Conservation (phyloP, 1,140 invertebrate species). For the Drosophila littoralis region DNA sequence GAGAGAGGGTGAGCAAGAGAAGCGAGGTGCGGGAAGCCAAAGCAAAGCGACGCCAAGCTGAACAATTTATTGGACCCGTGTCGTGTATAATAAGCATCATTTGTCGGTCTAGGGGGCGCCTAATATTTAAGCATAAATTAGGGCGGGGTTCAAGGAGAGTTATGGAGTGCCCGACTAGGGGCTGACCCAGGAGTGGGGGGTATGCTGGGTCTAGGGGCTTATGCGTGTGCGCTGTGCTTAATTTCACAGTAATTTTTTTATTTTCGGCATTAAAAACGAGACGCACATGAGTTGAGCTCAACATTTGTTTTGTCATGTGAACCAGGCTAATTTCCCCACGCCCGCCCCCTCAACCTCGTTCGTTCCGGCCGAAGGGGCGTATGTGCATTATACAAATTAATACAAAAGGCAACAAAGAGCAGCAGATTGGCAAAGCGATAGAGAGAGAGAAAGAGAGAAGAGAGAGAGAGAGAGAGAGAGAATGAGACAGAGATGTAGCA, state of each 20-base stretch:
- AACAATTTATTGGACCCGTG: constrained; percentile 55
- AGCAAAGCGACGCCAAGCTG: constrained; percentile 26
- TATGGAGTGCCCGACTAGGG: background rate
- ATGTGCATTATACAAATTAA: constrained; percentile 69
- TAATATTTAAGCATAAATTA: constrained; percentile 24
- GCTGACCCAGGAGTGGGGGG: background rate
- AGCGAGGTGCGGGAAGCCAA: background rate
- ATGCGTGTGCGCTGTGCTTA: constrained; percentile 47
- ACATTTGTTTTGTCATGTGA: constrained; percentile 54
- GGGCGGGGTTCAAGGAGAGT: background rate
- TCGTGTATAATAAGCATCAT: constrained; percentile 54
- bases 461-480: background rate
- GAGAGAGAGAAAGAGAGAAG: background rate
- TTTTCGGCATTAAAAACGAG: constrained; percentile 40
- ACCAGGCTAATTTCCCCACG: constrained; percentile 19
- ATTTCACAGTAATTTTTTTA: constrained; percentile 42
- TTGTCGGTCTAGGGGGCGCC: constrained; percentile 30
- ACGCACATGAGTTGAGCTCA: constrained; percentile 41
- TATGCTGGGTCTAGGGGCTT: background rate
- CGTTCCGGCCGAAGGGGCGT: constrained; percentile 50
- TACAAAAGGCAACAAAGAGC: constrained; percentile 31
- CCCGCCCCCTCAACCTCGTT: background rate
- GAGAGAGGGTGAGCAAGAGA: background rate
- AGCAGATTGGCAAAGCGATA: constrained; percentile 4
- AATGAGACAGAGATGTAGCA: constrained; percentile 12